Conservation (phyloP, 2,797 vertebrate species). For the Toxotes lorentzi region DNA sequence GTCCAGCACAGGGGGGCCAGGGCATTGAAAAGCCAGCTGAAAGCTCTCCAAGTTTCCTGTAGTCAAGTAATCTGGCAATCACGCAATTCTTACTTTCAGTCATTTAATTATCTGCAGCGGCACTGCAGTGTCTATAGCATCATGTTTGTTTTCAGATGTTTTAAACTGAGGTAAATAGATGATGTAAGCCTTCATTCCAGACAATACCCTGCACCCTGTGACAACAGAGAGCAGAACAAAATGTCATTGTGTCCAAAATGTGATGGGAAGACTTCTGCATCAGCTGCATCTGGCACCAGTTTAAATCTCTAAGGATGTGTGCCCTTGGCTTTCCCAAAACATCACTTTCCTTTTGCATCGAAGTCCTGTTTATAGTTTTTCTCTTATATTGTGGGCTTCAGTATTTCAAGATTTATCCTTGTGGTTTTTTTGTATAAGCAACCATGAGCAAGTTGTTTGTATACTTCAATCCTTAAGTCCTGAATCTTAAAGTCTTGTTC, state of each 20-base stretch:
- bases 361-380: background rate
- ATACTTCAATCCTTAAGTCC: background rate
- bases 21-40: conserved; percentile 50
- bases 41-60: conserved; percentile 22
- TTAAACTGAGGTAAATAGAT: conserved; percentile 16
- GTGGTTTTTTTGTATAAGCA: background rate
- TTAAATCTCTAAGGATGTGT: background rate
- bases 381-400: background rate
- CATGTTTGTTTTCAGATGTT: conserved; percentile 36
- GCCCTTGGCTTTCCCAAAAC: conserved; percentile 7
- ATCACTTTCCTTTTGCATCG: background rate
- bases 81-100: conserved; percentile 7
- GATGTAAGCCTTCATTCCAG: conserved; percentile 26
- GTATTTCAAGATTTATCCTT: background rate
- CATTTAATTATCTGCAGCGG: conserved; percentile 37
- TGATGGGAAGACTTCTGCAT: background rate
- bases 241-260: conserved; percentile 16
- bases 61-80: conserved; percentile 10
- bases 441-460: background rate
- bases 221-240: conserved; percentile 37
- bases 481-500: background rate
- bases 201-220: conserved; percentile 5
- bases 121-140: background rate
- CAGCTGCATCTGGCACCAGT: background rate
- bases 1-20: conserved; percentile 52